Conservation (phyloP, 2,797 vertebrate species). For the Neostethus bicornis region DNA sequence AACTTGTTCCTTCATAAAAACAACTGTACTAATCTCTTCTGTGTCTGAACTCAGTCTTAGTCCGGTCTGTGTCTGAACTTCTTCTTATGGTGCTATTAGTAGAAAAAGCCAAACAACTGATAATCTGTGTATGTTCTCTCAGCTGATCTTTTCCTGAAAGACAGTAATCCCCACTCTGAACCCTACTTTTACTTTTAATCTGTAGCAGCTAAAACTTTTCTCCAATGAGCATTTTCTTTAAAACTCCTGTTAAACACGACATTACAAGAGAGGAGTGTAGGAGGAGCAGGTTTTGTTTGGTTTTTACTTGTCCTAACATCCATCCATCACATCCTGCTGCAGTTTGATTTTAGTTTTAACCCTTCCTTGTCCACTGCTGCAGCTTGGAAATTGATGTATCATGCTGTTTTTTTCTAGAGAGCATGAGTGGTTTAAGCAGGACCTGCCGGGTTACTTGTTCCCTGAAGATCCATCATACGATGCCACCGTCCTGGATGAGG, state of each 20-base stretch:
- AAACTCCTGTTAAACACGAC: too few relatives aligned
- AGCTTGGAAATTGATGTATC: background rate
- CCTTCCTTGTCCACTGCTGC: background rate
- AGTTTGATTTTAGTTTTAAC: background rate
- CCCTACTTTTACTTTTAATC: conserved; percentile 1
- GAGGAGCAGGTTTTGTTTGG: too few relatives aligned
- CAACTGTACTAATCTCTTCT: background rate
- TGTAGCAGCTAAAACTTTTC: background rate
- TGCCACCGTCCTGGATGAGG: conserved; percentile 90
- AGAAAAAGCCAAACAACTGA: background rate
- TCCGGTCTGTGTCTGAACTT: background rate
- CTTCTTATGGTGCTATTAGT: background rate
- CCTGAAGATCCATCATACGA: conserved; percentile 97
- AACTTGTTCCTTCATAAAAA: background rate
- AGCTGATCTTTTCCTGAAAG: background rate
- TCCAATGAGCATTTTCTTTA: background rate
- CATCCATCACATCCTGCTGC: too few relatives aligned
- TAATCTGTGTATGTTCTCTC: conserved; percentile 1
- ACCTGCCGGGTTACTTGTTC: conserved; percentile 95
- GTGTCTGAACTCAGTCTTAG: background rate
- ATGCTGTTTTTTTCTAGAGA: conserved; percentile 72
- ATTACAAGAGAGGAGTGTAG: too few relatives aligned
- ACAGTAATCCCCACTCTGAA: too few relatives aligned
- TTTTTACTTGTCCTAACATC: too few relatives aligned
- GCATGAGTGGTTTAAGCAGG: conserved; percentile 97